Percentiles rank a stretch among this genome's conserved stretches.
These are phyloP conservation scores for Atta texana DNA, from an alignment of 1,140 invertebrate species.

Conservation along the genomic window DNA sequence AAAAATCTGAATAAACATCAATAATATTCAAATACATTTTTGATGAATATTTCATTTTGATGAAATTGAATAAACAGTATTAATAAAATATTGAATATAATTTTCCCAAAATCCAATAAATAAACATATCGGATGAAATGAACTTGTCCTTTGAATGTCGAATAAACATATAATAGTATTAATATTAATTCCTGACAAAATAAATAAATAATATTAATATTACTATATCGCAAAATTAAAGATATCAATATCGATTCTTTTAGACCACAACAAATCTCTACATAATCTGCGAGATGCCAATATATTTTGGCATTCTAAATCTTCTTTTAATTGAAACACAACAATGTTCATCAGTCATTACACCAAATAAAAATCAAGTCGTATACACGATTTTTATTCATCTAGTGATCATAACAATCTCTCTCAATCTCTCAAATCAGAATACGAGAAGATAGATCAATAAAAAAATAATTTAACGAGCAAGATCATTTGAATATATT, in stretches of 20 bases:
- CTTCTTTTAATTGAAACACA: constrained; percentile 17
- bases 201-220: neutral
- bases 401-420: constrained; percentile 11
- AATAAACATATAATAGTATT: neutral
- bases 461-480: constrained; percentile 38
- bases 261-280: neutral
- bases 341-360: constrained; percentile 27
- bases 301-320: constrained; percentile 6
- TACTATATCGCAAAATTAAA: neutral
- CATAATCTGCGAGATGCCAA: neutral
- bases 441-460: neutral
- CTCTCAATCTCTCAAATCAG: constrained; percentile 29
- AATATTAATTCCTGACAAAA: neutral
- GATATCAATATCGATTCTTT: neutral
- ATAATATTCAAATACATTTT: neutral
- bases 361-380: constrained; percentile 11
- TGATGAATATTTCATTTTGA: too few species aligned
- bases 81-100: neutral
- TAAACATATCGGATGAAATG: neutral
- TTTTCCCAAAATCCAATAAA: neutral
- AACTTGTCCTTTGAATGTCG: neutral
- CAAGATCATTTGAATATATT: constrained; percentile 6
- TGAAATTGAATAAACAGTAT: neutral
- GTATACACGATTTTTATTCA: constrained; percentile 27
- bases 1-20: neutral